Evolutionary conservation across 2,113 vertebrate genomes (phyloP), one percentile per base, ranked within the genome.

Genomic region (Chloropsis hardwickii): DNA sequence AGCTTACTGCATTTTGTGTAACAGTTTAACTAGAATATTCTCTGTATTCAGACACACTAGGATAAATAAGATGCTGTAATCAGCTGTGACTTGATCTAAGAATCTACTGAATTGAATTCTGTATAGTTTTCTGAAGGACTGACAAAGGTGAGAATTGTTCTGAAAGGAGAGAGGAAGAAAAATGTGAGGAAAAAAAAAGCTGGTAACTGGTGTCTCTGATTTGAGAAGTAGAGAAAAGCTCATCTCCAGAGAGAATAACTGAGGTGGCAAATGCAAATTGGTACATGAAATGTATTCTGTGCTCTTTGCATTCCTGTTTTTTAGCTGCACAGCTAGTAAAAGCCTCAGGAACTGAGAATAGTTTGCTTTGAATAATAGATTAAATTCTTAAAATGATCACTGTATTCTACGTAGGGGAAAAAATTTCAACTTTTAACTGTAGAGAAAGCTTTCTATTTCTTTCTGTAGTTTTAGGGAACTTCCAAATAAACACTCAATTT

Each of bases 401-500:
- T 81, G 31, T 54, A 22, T 35, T 88, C 58, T 86, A 2, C 53
- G 48, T 33, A 85, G 56, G 82, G n/a, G 93, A 96, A 66, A 19
- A 72, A 77, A 84, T 73, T 57, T 91, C 47, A 69, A 56, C 44
- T 80, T 31, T 61, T 51, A 72, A 84, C 54, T 84, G 48, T 39
- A 86, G 71, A 93, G 51, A 77, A 72, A 71, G 48, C 40, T 96
- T 93, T 95, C 51, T 95, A 22, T 90, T 94, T 89, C 28, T 67
- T 89, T 90, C 56, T 89, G 2, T 67, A 90, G 35, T 81, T 69
- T 54, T 91, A 70, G 37, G 67, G 62, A 94, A n/a, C 19, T 72
- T 97, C 50, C 40, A 81, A 77, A 50, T 94, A 93, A 96, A 86
- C 86, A n/a, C 76, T 91, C 50, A 79, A 2, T 84, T 86, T 91